phyloP scores from a whole-genome alignment of 2,113 vertebrate species.

The Charina bottae region DNA sequence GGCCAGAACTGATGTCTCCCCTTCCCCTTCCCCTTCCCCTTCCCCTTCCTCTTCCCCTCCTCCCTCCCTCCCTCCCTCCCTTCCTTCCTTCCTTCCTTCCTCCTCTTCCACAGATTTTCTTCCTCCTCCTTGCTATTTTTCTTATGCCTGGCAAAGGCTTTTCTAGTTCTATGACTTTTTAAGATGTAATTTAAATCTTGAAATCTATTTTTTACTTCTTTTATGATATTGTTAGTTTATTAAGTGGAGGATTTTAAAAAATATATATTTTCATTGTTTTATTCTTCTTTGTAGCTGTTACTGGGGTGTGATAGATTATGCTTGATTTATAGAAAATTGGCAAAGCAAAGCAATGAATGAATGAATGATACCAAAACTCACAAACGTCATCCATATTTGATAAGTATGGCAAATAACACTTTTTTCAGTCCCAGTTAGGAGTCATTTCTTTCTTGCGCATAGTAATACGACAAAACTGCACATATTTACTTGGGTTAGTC shows the following conservation, averaged over 20 bases:
- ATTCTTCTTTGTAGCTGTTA: background rate
- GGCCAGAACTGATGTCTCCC: background rate
- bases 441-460: background rate
- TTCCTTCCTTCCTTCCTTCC: background rate
- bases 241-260: background rate
- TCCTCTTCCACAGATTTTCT: background rate
- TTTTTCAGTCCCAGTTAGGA: background rate
- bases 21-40: no score
- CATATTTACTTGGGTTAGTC: background rate
- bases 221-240: background rate
- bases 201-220: background rate
- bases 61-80: no score
- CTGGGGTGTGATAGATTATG: background rate
- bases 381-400: background rate
- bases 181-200: background rate
- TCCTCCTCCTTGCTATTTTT: background rate
- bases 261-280: no score
- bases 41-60: background rate
- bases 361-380: background rate
- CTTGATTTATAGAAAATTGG: background rate
- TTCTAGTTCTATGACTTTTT: background rate
- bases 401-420: background rate
- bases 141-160: background rate
- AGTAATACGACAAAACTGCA: background rate
- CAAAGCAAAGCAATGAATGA: background rate